Percentiles rank a stretch among this genome's conserved stretches.
These are phyloP conservation scores for Smittia sp. DNA, from an alignment of 2,888 invertebrate genomes.

Conservation along the genomic window DNA sequence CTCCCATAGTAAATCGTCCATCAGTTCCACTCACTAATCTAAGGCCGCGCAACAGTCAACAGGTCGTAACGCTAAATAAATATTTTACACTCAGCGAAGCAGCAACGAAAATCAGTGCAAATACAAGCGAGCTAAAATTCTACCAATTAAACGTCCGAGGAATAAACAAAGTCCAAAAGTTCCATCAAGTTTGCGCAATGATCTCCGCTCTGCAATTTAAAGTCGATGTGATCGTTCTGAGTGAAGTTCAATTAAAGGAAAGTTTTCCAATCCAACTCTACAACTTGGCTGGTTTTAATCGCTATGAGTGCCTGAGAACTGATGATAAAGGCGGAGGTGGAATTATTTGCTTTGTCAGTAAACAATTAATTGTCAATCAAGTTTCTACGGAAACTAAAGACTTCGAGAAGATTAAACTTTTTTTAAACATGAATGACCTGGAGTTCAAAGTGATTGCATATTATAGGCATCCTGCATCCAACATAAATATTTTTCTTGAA, in stretches of 20 bases:
- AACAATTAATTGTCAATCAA: not conserved
- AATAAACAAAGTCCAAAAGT: not conserved
- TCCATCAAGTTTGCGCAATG: not conserved
- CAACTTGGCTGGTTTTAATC: not conserved
- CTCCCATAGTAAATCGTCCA: too few relatives aligned
- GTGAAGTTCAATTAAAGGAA: not conserved
- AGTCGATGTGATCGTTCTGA: not conserved
- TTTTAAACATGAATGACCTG: not conserved
- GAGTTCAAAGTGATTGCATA: not conserved
- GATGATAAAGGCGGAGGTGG: not conserved
- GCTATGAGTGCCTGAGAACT: not conserved
- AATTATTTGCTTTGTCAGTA: not conserved
- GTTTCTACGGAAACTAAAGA: not conserved
- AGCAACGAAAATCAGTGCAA: too few relatives aligned
- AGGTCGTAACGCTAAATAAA: too few relatives aligned
- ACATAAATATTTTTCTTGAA: not conserved
- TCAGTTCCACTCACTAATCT: too few relatives aligned
- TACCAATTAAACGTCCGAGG: not conserved
- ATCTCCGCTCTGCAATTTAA: not conserved
- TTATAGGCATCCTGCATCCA: not conserved
- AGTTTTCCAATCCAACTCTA: not conserved
- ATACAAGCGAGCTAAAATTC: not conserved
- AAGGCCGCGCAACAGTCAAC: too few relatives aligned
- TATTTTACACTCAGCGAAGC: too few relatives aligned
- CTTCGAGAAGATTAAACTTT: not conserved